Evolutionary conservation across 2,888 invertebrate species (phyloP).

Genomic region (Oxyscelio sp.): DNA sequence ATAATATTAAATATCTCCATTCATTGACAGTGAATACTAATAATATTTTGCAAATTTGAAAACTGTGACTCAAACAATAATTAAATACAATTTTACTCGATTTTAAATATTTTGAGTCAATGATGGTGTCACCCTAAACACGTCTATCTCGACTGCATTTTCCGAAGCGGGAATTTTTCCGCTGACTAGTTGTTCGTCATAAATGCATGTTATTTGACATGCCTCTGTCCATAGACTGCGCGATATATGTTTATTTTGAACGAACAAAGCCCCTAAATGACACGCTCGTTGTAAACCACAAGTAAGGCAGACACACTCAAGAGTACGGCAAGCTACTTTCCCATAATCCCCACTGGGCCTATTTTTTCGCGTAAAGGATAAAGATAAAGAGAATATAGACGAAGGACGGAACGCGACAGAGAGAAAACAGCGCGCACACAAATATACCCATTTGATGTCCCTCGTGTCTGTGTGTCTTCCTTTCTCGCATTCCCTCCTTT

Average conservation of each 20-base stretch:
- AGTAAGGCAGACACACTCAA: slow-evolving; percentile 42
- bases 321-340: slow-evolving; percentile 57
- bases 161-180: slow-evolving; percentile 14
- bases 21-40: too few relatives aligned
- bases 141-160: not conserved
- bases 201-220: slow-evolving; percentile 49
- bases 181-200: slow-evolving; percentile 28
- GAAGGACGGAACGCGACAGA: slow-evolving; percentile 48
- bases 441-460: slow-evolving; percentile 3
- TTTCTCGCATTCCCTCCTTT: not conserved
- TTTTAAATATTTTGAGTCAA: too few relatives aligned
- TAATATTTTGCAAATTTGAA: too few relatives aligned
- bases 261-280: slow-evolving; percentile 79
- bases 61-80: too few relatives aligned
- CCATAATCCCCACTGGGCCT: slow-evolving; percentile 78
- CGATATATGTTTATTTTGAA: slow-evolving; percentile 58
- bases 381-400: slow-evolving; percentile 51
- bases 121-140: too few relatives aligned
- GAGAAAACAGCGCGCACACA: slow-evolving; percentile 2
- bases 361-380: slow-evolving; percentile 73
- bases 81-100: too few relatives aligned
- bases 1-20: too few relatives aligned
- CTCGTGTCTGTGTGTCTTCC: not conserved
- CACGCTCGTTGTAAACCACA: slow-evolving; percentile 73
- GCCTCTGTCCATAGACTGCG: slow-evolving; percentile 18